A percentile compares a stretch with the other conserved stretches of the same genome.
phyloP scores from a whole-genome alignment of 2,113 vertebrate species.

The Carlito syrichta region DNA sequence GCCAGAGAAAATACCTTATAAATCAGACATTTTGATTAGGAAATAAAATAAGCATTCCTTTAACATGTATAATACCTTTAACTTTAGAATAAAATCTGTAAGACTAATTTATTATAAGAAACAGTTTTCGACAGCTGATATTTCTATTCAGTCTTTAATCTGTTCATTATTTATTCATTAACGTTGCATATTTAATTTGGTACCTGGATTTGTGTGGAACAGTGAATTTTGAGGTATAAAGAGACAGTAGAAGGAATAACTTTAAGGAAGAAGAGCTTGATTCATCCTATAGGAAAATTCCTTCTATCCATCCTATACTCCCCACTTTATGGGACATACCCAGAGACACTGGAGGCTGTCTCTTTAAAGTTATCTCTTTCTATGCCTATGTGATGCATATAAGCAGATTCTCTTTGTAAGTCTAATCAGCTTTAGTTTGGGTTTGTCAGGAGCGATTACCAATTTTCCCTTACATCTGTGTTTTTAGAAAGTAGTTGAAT shows the following conservation, averaged over 20 bases:
- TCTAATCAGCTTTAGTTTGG: not conserved
- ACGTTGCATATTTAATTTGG: not conserved
- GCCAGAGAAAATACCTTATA: not conserved
- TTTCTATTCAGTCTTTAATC: not conserved
- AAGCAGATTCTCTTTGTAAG: not conserved
- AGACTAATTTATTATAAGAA: not conserved
- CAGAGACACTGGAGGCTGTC: not conserved
- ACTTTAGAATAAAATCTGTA: not conserved
- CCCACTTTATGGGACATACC: accelerated
- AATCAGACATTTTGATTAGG: not conserved
- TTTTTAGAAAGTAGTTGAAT: not conserved
- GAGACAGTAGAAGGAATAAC: not conserved
- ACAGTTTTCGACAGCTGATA: not conserved
- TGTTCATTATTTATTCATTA: not conserved
- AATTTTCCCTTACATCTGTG: not conserved
- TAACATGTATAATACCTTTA: not conserved
- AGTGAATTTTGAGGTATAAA: not conserved
- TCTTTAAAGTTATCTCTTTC: not conserved
- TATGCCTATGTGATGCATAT: not conserved
- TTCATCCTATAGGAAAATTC: accelerated
- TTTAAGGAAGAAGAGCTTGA: not conserved
- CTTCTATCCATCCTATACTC: accelerated
- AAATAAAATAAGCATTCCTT: not conserved
- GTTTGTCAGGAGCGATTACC: not conserved
- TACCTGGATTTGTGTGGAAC: not conserved